Percentiles rank a stretch among this genome's conserved stretches.
These are phyloP conservation scores for Aelia acuminata DNA, from an alignment of 2,888 invertebrate species.

Conservation along the genomic window DNA sequence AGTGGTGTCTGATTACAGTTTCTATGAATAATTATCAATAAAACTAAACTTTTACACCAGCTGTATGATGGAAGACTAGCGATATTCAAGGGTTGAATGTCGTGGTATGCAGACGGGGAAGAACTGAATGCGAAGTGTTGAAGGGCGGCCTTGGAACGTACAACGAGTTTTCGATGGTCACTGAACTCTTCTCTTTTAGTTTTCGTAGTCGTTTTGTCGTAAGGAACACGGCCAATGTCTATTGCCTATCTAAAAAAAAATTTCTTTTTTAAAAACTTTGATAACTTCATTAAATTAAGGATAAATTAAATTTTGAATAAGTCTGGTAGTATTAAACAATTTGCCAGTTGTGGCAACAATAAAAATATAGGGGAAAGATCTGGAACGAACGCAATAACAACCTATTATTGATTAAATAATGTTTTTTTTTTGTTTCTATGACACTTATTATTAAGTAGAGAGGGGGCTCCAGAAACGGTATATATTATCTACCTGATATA, in stretches of 20 bases:
- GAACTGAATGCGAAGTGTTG: conserved; percentile 10
- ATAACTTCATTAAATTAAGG: background rate
- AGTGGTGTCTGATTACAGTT: too few species aligned
- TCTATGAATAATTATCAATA: background rate
- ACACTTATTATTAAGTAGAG: too few species aligned
- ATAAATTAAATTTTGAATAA: background rate
- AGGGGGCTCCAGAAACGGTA: too few species aligned
- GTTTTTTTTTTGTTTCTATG: too few species aligned
- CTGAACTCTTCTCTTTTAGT: background rate
- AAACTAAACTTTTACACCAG: background rate
- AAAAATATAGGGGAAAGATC: too few species aligned
- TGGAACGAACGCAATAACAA: too few species aligned
- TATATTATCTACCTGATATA: too few species aligned
- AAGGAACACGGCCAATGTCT: background rate
- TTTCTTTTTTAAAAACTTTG: too few species aligned
- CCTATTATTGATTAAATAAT: too few species aligned
- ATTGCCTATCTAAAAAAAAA: too few species aligned
- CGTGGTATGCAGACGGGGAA: conserved; percentile 9
- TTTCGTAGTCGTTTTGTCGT: background rate
- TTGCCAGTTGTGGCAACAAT: too few species aligned
- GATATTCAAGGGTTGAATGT: background rate
- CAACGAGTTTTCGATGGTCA: conserved; percentile 26
- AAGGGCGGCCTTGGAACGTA: background rate
- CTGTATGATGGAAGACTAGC: background rate
- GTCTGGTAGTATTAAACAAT: background rate